Base-by-base conservation (phyloP, 2,113 vertebrate species). In the Psammodynastes pulverulentus region DNA sequence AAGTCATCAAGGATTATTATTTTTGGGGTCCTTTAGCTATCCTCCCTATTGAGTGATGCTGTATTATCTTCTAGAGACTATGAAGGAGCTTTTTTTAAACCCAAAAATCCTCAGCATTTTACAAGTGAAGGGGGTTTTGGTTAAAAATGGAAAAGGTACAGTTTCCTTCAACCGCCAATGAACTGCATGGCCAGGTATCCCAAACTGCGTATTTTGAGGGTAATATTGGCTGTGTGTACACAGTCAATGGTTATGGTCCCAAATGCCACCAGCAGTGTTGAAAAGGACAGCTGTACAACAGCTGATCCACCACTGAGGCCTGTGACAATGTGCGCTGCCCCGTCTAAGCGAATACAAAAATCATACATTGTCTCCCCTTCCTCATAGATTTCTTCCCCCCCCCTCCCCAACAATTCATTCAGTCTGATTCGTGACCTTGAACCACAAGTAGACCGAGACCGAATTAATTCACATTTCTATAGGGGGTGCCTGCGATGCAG, bases 201-300 rank as follows among this genome's bases (percentile, higher is more conserved):
- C 84, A 87, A 94, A 94, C 84, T 88, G 54, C 85, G 45, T 93
- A 93, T 93, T 94, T 94, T 90, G 91, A 94, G 93, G 90, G 91
- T 92, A 93, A 95, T 12, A 19, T 51, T 6, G 54, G 10, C 6
- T 26, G 34, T 58, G 43, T 56, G n/a, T 9, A 21, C 4, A 34
- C 4, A 34, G 62, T 17, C 12, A 21, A 89, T 86, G 87, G 86
- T 56, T 54, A 89, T 86, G 91, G 79, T 49, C 92, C 91, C 94
- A 95, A 92, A 92, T 19, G 84, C 1, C 46, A 95, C 93, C 67
- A 87, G 88, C 88, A 88, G 85, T 45, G 84, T 93, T 93, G 10
- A 91, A 91, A 84, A 92, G 87, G 94, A 96, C 96, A 96, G 95
- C 95, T 96, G 96, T 94, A 91, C 89, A 93, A 91, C 95, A 96